Evolutionary conservation across 2,113 vertebrate genomes (phyloP), one percentile per base, ranked within the genome.

Genomic region (Cinclus cinclus): DNA sequence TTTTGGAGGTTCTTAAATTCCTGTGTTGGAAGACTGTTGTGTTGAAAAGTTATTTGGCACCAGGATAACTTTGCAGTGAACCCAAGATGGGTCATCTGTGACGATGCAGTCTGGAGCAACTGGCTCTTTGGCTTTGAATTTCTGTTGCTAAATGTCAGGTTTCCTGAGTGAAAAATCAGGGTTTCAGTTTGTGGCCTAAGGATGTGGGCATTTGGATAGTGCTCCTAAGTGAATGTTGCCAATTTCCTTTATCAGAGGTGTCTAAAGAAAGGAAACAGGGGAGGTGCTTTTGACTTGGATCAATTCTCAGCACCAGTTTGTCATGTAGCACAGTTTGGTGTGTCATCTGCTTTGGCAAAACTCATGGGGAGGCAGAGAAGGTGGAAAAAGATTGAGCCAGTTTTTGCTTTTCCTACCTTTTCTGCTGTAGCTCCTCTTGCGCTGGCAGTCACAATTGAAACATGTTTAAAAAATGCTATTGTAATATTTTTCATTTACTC

Each of bases 101-200:
- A 76, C n/a, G 6, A 79, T 58, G 65, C 13, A 2, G 31, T 91
- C 82, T 96, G 96, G 62, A 95, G 41, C 3, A 0, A 50, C 68
- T 75, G 83, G 39, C 35, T 87, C 31, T 78, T 89, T 87, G 89
- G 77, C 83, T 92, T 91, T n/a, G 49, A 56, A 58, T 71, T 92
- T 49, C 60, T 71, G 8, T 75, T 87, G 52, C 28, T 64, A 65
- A 84, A 84, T 82, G 49, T 70, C 74, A 87, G n/a, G 17, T 89
- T 92, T 82, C 74, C 46, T 30, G 55, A 28, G 23, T 78, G 27
- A 35, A 87, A 84, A 89, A 46, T 27, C 79, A 74, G 22, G 2
- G 27, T 73, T 94, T 84, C 69, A 68, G 84, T 47, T 22, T 47
- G 14, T 46, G 31, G 58, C 53, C 62, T 83, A 50, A 88, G 71